Conservation (phyloP, 2,113 vertebrate species). For the Varanus salvator region DNA sequence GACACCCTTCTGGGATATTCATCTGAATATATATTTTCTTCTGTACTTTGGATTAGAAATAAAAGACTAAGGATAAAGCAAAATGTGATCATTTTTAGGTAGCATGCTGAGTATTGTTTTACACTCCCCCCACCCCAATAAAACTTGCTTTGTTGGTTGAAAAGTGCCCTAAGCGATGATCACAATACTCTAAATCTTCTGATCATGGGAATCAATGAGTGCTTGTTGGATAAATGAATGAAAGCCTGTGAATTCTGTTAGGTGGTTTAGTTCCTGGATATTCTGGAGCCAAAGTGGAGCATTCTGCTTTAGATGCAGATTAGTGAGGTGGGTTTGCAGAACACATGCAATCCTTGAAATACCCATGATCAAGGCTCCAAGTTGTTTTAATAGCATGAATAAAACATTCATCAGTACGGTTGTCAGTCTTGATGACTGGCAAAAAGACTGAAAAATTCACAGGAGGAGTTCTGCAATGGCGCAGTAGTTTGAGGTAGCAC, state of each 20-base stretch:
- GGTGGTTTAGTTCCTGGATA: background rate
- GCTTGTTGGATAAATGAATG: constrained; percentile 2
- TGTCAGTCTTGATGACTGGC: background rate
- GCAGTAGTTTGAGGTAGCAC: background rate
- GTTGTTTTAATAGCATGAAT: background rate
- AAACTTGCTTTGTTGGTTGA: constrained; percentile 35
- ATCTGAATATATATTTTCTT: constrained; percentile 54
- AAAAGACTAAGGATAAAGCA: background rate
- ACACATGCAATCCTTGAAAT: background rate
- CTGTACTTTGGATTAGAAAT: constrained; percentile 25
- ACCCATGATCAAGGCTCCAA: background rate
- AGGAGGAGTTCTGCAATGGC: background rate
- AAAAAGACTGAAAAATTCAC: background rate
- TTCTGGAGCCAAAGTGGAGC: background rate
- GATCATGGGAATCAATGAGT: background rate
- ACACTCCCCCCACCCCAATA: constrained; percentile 3
- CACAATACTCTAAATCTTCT: constrained; percentile 26
- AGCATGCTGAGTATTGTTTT: constrained; percentile 10
- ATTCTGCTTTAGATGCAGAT: background rate
- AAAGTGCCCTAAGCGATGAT: constrained; percentile 34
- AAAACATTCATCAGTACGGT: background rate
- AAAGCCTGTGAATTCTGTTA: constrained; percentile 1
- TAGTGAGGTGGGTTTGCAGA: background rate
- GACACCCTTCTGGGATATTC: constrained; percentile 65
- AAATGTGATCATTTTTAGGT: constrained; percentile 36